These are phyloP conservation scores for Hiodon alosoides DNA, from an alignment of 2,113 vertebrate genomes.

Conservation along the genomic window DNA sequence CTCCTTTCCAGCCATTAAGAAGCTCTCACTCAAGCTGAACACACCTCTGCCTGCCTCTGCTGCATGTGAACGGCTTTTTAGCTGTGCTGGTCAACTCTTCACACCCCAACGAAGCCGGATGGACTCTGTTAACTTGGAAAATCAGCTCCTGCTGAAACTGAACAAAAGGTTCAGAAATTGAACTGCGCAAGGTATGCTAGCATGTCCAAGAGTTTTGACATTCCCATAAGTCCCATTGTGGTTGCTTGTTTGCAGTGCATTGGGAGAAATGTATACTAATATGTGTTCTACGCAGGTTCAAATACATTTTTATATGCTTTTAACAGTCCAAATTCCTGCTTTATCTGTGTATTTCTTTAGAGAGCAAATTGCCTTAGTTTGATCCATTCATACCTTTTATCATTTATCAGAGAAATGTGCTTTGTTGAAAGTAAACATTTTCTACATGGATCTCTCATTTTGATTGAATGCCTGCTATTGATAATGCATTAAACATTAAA, in stretches of 20 bases:
- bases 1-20: conserved; percentile 8
- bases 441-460: conserved; percentile 1
- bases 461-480: conserved; percentile 4
- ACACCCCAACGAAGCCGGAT: not conserved
- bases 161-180: conserved; percentile 2
- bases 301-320: not conserved
- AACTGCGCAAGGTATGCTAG: not conserved
- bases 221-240: not conserved
- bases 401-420: not conserved
- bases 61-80: conserved; percentile 14
- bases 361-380: conserved; percentile 2
- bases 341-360: not conserved
- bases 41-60: conserved; percentile 17
- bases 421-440: not conserved
- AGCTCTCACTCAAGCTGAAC: conserved; percentile 8
- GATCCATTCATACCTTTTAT: not conserved
- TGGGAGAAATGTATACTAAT: conserved; percentile 1
- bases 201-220: conserved; percentile 4
- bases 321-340: not conserved
- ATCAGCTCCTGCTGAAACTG: conserved; percentile 4
- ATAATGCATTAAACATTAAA: conserved; percentile 9
- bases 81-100: conserved; percentile 9
- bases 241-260: not conserved
- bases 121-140: conserved; percentile 15
- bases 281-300: not conserved